phyloP scores from a whole-genome alignment of 2,888 invertebrate species.

The Tipula lateralis region DNA sequence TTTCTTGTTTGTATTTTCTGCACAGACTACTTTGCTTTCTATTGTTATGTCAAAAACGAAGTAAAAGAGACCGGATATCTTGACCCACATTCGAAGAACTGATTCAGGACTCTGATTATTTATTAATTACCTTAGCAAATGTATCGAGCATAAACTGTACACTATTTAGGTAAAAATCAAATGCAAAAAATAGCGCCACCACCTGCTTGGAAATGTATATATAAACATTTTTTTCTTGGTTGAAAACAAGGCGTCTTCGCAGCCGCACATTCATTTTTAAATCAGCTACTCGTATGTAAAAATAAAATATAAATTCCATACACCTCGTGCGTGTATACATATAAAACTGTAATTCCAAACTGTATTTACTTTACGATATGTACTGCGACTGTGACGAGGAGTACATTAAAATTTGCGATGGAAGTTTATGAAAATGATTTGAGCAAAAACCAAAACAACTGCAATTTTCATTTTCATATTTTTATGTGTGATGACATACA shows the following conservation, averaged over 20 bases:
- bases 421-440: background rate
- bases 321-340: background rate
- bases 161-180: background rate
- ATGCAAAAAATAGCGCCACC: background rate
- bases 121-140: too few species aligned
- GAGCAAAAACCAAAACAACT: slow-evolving; percentile 7
- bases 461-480: slow-evolving; percentile 11
- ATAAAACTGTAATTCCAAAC: background rate
- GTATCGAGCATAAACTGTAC: background rate
- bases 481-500: background rate
- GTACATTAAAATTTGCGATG: background rate
- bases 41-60: too few species aligned
- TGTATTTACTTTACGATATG: background rate
- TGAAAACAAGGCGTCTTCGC: background rate
- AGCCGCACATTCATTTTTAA: background rate
- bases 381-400: background rate
- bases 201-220: background rate
- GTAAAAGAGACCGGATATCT: too few species aligned
- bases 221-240: background rate
- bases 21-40: too few species aligned
- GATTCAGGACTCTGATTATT: background rate
- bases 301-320: background rate
- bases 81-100: too few species aligned
- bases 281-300: background rate
- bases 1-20: too few species aligned